These are phyloP conservation scores for Echinops telfairi DNA, from an alignment of 2,113 vertebrate genomes.

Conservation along the genomic window DNA sequence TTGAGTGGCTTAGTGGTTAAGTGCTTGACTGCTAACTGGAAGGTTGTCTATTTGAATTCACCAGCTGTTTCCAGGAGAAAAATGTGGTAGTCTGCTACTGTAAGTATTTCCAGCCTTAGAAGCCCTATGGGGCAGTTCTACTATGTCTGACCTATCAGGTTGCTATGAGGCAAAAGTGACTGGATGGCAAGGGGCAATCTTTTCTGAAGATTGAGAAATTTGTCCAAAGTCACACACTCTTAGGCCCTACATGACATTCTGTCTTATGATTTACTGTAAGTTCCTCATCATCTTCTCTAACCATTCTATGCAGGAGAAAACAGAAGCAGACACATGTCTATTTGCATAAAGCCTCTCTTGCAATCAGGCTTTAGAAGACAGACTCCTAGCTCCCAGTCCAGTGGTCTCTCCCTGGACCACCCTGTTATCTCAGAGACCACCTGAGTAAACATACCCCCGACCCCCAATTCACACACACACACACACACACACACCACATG, in stretches of 20 bases:
- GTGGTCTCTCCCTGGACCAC: slow-evolving; percentile 60
- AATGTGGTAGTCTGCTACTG: neutral
- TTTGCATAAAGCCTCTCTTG: slow-evolving; percentile 46
- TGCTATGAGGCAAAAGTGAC: neutral
- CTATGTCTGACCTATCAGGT: neutral
- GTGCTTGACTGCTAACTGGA: no score
- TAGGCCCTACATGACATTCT: neutral
- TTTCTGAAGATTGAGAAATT: neutral
- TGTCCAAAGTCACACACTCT: neutral
- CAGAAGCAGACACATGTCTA: neutral
- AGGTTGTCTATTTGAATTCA: no score
- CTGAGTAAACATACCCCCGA: slow-evolving; percentile 52
- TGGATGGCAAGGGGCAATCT: neutral
- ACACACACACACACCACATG: slow-evolving; percentile 12
- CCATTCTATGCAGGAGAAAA: slow-evolving; percentile 55
- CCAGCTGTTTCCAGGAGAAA: no score
- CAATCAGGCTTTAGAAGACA: slow-evolving; percentile 27
- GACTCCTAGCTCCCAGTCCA: slow-evolving; percentile 10
- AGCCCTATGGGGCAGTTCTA: neutral
- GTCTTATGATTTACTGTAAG: neutral
- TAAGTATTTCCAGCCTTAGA: neutral
- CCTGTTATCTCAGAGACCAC: slow-evolving; percentile 69
- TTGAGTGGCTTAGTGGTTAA: no score
- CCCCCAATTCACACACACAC: neutral
- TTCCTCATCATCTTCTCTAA: neutral